Evolutionary conservation across 2,888 invertebrate genomes (phyloP), one percentile per base, ranked within the genome.

Genomic region (Euspilapteryx auroguttella): DNA sequence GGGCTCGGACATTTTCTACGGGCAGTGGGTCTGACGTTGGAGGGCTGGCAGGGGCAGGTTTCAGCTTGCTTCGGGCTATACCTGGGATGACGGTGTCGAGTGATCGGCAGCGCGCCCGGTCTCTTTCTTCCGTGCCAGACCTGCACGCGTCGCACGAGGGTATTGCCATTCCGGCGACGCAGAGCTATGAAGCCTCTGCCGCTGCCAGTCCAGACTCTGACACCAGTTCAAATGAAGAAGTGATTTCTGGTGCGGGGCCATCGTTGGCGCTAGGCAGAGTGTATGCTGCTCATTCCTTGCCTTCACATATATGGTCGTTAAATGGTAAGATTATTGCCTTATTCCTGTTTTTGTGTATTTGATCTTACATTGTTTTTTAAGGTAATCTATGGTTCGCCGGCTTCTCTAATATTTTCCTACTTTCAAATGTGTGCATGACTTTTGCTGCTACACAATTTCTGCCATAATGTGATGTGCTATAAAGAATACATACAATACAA

Each of bases 281-380:
- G 20, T 91, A 89, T 53, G 87, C 91, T 34, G 90, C 92, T 45
- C 91, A 92, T 64, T 92, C 91, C 46, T 78, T 92, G 73, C 92
- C 92, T 54, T 89, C 91, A 44, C 92, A 92, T 71, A 90, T 93
- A 78, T 92, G 91, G 90, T 90, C 92, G 44, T 79, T 92, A 48
- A 91, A 93, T 65, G 92, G 90, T 90, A 59, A 84, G 86, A 57
- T 23, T 8, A 3, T 5, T 21, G 5, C 12, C 7, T 29, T 29
- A 12, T 24, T 5, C 8, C 4, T 24, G 12, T 24, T n/a, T n/a
- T n/a, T n/a, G n/a, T n/a, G n/a, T n/a, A n/a, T n/a, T n/a, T n/a
- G n/a, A n/a, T n/a, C n/a, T n/a, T n/a, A n/a, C n/a, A n/a, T n/a
- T n/a, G n/a, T n/a, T n/a, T n/a, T n/a, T n/a, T n/a, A n/a, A n/a